Conservation (phyloP, 2,797 vertebrate genomes). For the Coccyzus lansbergi region DNA sequence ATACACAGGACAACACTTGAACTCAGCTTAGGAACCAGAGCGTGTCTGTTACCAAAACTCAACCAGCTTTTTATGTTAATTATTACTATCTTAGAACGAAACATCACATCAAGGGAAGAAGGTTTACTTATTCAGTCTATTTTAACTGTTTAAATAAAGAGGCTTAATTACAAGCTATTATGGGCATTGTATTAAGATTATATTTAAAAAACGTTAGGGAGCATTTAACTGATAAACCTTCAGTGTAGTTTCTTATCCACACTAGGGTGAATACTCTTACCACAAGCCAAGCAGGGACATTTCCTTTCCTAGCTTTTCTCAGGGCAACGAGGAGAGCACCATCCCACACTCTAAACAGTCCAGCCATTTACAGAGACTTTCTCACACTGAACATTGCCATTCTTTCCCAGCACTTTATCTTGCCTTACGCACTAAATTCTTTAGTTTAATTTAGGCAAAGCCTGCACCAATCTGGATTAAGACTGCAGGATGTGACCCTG, state of each 20-base stretch:
- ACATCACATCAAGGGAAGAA: not conserved
- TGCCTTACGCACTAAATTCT: not conserved
- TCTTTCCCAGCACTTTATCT: not conserved
- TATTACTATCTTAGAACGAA: not conserved
- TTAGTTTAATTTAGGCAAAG: not conserved
- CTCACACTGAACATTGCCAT: not conserved
- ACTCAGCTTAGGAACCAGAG: conserved; percentile 41
- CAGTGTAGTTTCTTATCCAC: not conserved
- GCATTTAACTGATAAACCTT: not conserved
- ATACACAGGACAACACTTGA: conserved; percentile 9
- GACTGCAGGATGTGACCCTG: not conserved
- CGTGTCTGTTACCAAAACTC: not conserved
- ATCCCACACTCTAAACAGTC: not conserved
- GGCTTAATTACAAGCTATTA: not conserved
- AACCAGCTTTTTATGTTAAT: not conserved
- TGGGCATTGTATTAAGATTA: not conserved
- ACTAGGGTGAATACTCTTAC: not conserved
- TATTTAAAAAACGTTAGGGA: not conserved
- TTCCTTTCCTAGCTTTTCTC: not conserved
- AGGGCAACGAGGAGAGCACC: not conserved
- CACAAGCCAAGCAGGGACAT: not conserved
- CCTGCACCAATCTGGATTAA: not conserved
- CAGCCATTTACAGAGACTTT: not conserved
- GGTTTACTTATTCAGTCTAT: not conserved
- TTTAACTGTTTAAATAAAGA: not conserved